Evolutionary conservation across 35 echinoderm and acorn worm species (phyloP), one percentile per base, ranked within the genome.

Genomic region (Hemicentrotus pulcherrimus): DNA sequence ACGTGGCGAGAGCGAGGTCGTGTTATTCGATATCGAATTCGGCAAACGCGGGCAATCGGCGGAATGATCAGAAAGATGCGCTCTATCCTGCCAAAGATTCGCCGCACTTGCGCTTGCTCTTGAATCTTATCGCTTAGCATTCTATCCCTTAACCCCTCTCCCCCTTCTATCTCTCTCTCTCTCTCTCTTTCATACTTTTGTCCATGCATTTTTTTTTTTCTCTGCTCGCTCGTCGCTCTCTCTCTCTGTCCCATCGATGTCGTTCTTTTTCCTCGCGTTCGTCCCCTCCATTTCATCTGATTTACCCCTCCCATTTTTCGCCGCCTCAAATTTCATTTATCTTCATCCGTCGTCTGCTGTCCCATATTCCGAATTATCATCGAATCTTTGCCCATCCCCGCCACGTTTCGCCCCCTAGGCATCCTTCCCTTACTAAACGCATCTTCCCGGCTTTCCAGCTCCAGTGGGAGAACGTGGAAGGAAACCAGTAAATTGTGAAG

Each of bases 1-100:
- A 78, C 65, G 65, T 78, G 65, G 65, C 65, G 65, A 78, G 65
- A 78, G 65, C 65, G 65, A 78, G 65, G 65, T 78, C 65, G 65
- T 18, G 65, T 78, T 78, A 78, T 78, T 18, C 65, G 28, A 78
- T 78, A 78, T 78, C 65, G 65, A 78, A 78, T 78, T 78, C 65
- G 65, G 65, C 65, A 78, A 78, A 18, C 65, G 65, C 65, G 65
- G 65, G 65, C 65, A 78, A 78, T 78, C 65, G 65, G 65, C 65
- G 65, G 65, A 78, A 78, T 78, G 65, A 78, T 78, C 22, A 6
- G 65, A 78, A 78, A 78, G 65, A 78, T 78, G 65, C 65, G 65
- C 65, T 78, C 52, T 14, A 55, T 65, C 61, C 61, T 22, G 61
- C 65, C 22, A n/a, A 78, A 78, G 65, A 78, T 78, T 78, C 24